Conservation (phyloP, 35 echinoderm and acorn worm species). For the Stichopus chloronotus region DNA sequence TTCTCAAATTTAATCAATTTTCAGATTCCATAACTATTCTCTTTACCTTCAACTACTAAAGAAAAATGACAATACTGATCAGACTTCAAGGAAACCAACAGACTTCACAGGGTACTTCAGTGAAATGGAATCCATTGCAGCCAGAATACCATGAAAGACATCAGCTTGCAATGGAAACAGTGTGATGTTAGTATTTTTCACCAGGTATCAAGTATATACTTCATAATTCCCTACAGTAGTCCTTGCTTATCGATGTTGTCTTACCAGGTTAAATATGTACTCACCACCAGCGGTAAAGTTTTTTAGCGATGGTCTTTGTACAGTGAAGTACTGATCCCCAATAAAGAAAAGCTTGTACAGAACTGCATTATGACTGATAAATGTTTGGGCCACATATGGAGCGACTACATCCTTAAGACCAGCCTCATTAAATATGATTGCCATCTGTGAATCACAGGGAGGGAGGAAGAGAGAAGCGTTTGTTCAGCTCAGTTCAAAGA, state of each 20-base stretch:
- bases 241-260: no score
- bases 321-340: conserved; percentile 88
- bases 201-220: no score
- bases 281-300: conserved; percentile 88
- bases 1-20: not conserved
- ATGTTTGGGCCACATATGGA: conserved; percentile 95
- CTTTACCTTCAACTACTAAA: no score
- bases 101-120: no score
- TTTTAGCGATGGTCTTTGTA: conserved; percentile 94
- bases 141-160: no score
- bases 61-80: no score
- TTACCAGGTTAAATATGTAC: not conserved
- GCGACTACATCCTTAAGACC: conserved; percentile 89
- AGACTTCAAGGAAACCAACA: no score
- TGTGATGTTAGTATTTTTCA: no score
- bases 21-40: no score
- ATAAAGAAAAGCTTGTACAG: conserved; percentile 93
- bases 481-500: not conserved
- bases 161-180: no score
- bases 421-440: conserved; percentile 98
- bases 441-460: conserved; percentile 70
- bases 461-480: conserved; percentile 3
- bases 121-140: no score
- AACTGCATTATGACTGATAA: conserved; percentile 97
- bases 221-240: no score